Base-by-base conservation (phyloP, 2,113 vertebrate species). In the Galeopterus variegatus region DNA sequence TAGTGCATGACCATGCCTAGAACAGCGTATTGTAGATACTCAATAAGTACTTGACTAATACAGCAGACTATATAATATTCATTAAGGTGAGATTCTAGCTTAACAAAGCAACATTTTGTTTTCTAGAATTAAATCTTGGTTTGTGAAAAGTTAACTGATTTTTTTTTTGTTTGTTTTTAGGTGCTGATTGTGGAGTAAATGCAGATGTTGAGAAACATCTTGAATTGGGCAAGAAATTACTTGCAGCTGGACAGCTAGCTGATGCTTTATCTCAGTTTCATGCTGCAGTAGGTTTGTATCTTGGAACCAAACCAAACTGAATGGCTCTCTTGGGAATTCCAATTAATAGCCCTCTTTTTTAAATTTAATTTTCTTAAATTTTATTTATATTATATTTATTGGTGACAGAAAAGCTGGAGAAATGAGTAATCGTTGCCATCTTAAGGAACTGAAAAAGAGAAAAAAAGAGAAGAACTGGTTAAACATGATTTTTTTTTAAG, bases 261-360 rank as follows among this genome's bases (percentile, higher is more conserved):
- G 99, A 99, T 93, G 99, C 99, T 1, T 98, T 99, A 79, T 99
- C 99, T 76, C 99, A 99, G 97, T 99, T 99, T 86, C 99, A 99
- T 23, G 99, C 99, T 0, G 99, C 99, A 94, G 99, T 99, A 95
- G 99, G 99, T 99, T 90, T 36, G 99, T 99, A 94, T 97, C 86
- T 88, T 3, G 26, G 67, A 45, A 50, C 18, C 69, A 79, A 45
- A 65, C 14, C 33, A 60, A 41, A 41, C 12, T 70, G 10, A 26
- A 26, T 69, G 48, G 24, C 33, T 58, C 2, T 77, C 54, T 60
- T 79, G 28, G 24, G 21, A 94, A 52, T 86, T 90, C n/a, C 93
- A n/a, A 26, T 72, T 65, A 45, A 58, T 45, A 77, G 48, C n/a
- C 77, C 28, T 52, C 86, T 62, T 67, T 69, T 72, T 8, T 41